Evolutionary conservation across 2,797 vertebrate species (phyloP), one percentile per base, ranked within the genome.

Genomic region (Aphelocoma californica): DNA sequence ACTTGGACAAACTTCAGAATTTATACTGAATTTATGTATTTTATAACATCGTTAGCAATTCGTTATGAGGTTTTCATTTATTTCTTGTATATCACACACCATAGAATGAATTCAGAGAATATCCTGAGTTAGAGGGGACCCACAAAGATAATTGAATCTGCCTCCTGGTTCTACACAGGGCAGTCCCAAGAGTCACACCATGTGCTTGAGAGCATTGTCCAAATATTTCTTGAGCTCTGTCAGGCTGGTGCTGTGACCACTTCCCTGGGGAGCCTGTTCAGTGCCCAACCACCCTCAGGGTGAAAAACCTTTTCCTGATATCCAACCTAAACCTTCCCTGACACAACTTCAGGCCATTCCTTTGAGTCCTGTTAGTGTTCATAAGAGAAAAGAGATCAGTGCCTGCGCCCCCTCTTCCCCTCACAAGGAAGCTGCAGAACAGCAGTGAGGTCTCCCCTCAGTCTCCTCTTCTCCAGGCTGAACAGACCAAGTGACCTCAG

Each of bases 291-390:
- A 45, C 10, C 2, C 11, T 58, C 3, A 29, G 29, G 10, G 4
- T 15, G 17, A 13, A 26, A 2, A 40, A 3, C 5, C 6, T 73
- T 40, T 15, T 26, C 10, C 21, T 60, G 0, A 7, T 67, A 42
- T 16, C 18, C 8, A 32, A 6, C 1, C 8, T 26, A 74, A 60
- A 26, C 20, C 3, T 47, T 10, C 0, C 25, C 53, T 81, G 29
- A 1, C 34, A 34, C 34, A 34, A 34, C 34, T 34, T 34, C 34
- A 34, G 34, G 34, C 34, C 34, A 34, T 34, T 66, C 4, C 6
- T 5, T 31, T 0, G 0, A 1, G 12, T 31, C 3, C 34, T 54
- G 31, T 60, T 14, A 2, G 29, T 40, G 31, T 8, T 6, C 40
- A 31, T 24, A 6, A 9, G 2, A 34, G 21, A n/a, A 28, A 2